These are phyloP conservation scores for Blastomussa wellsi DNA, from an alignment of 92 coral and sea anemone genomes.

Conservation along the genomic window DNA sequence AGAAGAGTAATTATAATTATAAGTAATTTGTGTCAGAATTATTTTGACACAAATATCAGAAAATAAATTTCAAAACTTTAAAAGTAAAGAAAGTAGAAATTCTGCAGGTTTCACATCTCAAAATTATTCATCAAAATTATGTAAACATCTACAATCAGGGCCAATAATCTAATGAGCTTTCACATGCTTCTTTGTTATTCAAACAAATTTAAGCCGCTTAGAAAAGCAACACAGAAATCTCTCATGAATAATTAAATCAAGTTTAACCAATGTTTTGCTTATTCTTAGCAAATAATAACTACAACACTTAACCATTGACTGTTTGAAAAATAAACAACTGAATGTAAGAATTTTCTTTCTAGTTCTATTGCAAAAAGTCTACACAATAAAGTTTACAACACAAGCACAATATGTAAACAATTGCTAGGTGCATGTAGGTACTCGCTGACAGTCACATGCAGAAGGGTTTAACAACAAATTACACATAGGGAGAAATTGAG, in stretches of 20 bases:
- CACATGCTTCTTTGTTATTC: background rate
- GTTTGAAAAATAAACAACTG: background rate
- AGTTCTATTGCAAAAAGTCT: background rate
- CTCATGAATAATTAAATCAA: slow-evolving; percentile 10
- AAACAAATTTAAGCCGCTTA: background rate
- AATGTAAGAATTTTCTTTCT: background rate
- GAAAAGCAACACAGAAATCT: slow-evolving; percentile 1
- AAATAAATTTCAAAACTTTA: background rate
- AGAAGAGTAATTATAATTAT: no score
- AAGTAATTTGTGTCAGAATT: no score
- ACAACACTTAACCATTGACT: background rate
- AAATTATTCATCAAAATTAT: background rate
- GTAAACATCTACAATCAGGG: background rate
- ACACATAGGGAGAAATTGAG: no score
- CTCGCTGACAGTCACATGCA: no score
- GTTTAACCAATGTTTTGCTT: background rate
- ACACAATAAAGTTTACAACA: no score
- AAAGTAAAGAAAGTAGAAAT: background rate
- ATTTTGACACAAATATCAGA: background rate
- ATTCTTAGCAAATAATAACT: slow-evolving; percentile 5
- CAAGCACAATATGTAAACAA: no score
- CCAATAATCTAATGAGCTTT: slow-evolving; percentile 16
- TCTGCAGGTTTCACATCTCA: background rate
- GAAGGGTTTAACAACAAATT: no score
- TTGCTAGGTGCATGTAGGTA: no score